Base-by-base conservation (phyloP, 2,113 vertebrate species). In the Fregetta grallaria region DNA sequence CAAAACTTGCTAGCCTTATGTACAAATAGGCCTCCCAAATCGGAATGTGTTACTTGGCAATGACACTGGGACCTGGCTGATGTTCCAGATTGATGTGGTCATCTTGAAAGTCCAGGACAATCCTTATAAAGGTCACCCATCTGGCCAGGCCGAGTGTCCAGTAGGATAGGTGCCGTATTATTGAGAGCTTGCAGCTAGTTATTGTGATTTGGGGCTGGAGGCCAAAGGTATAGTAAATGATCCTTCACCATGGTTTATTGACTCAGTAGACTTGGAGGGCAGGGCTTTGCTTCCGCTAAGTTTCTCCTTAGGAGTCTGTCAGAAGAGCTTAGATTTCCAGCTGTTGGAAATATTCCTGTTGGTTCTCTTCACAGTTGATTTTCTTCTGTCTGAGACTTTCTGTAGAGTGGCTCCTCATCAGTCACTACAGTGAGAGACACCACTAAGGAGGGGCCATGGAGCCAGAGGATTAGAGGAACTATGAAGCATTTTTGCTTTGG, bases 1-100 rank as follows among this genome's bases (percentile, higher is more conserved):
- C 0, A 5, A 5, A 53, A 47, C 61, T 68, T 25, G 5, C 5
- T 42, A 84, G 26, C 26, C 15, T 56, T 19, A 29, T 0, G 1
- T 47, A 15, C 8, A 20, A 19, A 19, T 6, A 29, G 42, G 11
- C 32, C 5, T 61, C 17, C 9, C 10, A 30, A 82, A 61, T 55
- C 45, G 47, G 23, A 15, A 36, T 15, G 9, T n/a, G n/a, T 17
- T 53, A 2, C 15, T 56, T 25, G 10, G 11, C 6, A 7, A 15
- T 15, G 23, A 45, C 23, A 3, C 1, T 9, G 16, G 50, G 63
- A 52, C 29, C 23, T 58, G 27, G 11, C 58, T 45, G 65, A 18
- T 71, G 21, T 36, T 72, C 38, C 13, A n/a, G 36, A 15, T 23
- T 3, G 13, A 12, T 61, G 44, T 34, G 23, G 70, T 42, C n/a